Evolutionary conservation across 2,113 vertebrate species (phyloP), one percentile per base, ranked within the genome.

Genomic region (Python bivittatus): DNA sequence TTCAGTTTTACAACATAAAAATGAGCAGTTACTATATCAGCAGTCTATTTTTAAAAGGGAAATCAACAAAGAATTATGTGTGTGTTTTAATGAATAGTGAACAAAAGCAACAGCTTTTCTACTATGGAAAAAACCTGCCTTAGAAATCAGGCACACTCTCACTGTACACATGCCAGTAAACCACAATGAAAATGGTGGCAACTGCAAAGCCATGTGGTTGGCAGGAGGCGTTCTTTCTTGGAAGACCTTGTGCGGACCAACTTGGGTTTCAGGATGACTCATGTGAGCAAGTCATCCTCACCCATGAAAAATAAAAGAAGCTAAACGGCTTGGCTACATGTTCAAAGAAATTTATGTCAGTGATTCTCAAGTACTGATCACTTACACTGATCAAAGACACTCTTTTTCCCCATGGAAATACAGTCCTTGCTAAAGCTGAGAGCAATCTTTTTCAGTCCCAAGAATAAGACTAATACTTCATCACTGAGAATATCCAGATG

Each of bases 1-100:
- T 96, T 98, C 98, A 98, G 97, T 97, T 95, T 94, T 97, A 94
- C 93, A 97, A 97, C 95, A 95, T 95, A 97, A 95, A 89, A 97
- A 97, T 96, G 96, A 97, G 96, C 91, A 95, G 93, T 96, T 96
- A 97, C 96, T 95, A 96, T 94, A 96, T 96, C 88, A 97, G 94
- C 92, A 97, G 94, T 95, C 93, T 95, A 94, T 64, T 84, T 92
- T 91, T 86, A 95, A 83, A 96, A 92, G 79, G 95, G 92, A 53
- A 23, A 94, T 0, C 94, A 88, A 3, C 64, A 95, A 95, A 96
- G 60, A 90, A 94, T 92, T 88, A 91, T 92, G 56, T 48, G 54
- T 84, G 25, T 89, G 60, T 33, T 91, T 44, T 94, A 44, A 87
- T 86, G 58, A 86, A n/a, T 12, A 86, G 54, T 61, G 54, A 93